Conservation (phyloP, 1,140 invertebrate species). For the Diploscapter pachys region DNA sequence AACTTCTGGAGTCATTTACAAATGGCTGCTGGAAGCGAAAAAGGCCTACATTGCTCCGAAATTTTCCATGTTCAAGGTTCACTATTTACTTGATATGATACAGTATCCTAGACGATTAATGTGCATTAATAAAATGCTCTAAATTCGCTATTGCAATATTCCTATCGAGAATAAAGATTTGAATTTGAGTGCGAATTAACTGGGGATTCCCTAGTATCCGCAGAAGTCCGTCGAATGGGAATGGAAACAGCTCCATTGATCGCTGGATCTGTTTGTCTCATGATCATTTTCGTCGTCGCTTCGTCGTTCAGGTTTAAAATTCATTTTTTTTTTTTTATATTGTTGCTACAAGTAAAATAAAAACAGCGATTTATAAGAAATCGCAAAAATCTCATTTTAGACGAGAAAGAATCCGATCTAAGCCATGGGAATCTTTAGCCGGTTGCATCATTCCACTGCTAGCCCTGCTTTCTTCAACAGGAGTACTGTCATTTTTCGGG, state of each 20-base stretch:
- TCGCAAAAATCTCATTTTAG: slow-evolving; percentile 18
- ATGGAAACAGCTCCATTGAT: slow-evolving; percentile 53
- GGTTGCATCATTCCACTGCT: slow-evolving; percentile 53
- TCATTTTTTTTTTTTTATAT: no score
- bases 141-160: slow-evolving; percentile 24
- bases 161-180: not conserved
- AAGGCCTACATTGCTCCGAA: slow-evolving; percentile 45
- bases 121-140: not conserved
- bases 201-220: slow-evolving; percentile 51
- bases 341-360: slow-evolving; percentile 4
- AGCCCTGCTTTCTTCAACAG: slow-evolving; percentile 49
- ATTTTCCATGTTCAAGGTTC: slow-evolving; percentile 50
- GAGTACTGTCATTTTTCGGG: slow-evolving; percentile 44
- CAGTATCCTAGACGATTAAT: not conserved
- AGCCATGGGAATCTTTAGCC: slow-evolving; percentile 54
- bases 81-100: slow-evolving; percentile 5
- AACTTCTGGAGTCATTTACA: slow-evolving; percentile 36
- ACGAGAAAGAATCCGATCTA: slow-evolving; percentile 41
- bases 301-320: slow-evolving; percentile 8
- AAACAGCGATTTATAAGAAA: not conserved
- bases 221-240: slow-evolving; percentile 54
- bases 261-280: slow-evolving; percentile 47
- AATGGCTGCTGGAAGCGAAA: slow-evolving; percentile 49
- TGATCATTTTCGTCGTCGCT: slow-evolving; percentile 50
- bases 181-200: slow-evolving; percentile 52